Base-by-base conservation (phyloP, 1,140 invertebrate species). In the Colletes gigas region DNA sequence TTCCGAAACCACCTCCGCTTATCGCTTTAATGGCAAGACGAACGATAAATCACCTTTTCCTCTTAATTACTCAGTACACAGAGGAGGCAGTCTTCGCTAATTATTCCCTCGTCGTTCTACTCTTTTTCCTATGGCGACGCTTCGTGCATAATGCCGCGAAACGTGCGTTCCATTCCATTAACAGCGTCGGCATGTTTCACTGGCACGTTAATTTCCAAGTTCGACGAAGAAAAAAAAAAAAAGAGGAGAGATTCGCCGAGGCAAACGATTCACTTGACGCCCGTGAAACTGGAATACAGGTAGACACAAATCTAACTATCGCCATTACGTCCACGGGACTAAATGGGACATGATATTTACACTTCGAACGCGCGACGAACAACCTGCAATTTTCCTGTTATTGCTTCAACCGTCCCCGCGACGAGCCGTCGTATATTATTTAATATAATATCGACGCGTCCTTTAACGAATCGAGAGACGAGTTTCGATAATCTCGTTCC, bases 41-140 rank as follows among this genome's bases (percentile, higher is more conserved):
- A 19, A 54, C 83, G 83, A 85, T 85, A 77, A 85, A 82, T 85
- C 78, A 85, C 19, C 70, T 65, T 74, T 78, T 44, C 62, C 68
- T 67, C 74, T 86, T 86, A 85, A 85, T 85, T 85, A 82, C 78
- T 78, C 54, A 39, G 19, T 74, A 60, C 69, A 63, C 65, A 41
- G 73, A n/a, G 67, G 15, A n/a, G 17, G 21, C 59, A 62, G 30
- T 50, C 50, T 10, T 52, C 59, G 78, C 62, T 85, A 78, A 82
- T 85, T 84, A 78, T 82, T 82, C 57, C n/a, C n/a, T 17, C 30
- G n/a, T 50, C 44, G 21, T 12, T 72, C 65, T 55, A 47, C 9
- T 14, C 39, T 39, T 57, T 69, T 71, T 69, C 52, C 19, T 8
- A n/a, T 9, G 17, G n/a, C 9, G n/a, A 80, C 54, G 62, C 71